phyloP scores from a whole-genome alignment of 2,888 invertebrate species.

The Polymixis lichenea region DNA sequence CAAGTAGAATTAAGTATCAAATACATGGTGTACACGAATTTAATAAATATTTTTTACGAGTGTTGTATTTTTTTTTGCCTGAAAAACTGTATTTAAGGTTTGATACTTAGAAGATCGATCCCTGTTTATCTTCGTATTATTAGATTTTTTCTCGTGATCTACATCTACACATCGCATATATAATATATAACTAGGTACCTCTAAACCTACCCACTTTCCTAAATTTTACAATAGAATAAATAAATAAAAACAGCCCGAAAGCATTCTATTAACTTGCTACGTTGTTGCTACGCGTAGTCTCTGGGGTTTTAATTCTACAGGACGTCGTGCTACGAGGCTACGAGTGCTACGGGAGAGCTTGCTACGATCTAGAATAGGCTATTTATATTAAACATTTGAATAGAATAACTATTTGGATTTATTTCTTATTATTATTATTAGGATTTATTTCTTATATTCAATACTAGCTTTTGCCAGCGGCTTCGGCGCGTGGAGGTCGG shows the following conservation, averaged over 20 bases:
- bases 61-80: slow-evolving; percentile 37
- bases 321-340: slow-evolving; percentile 35
- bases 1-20: slow-evolving; percentile 32
- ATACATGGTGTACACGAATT: slow-evolving; percentile 44
- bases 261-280: neutral
- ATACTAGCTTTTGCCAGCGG: no score
- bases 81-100: neutral
- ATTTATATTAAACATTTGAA: neutral
- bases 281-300: slow-evolving; percentile 29
- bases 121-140: neutral
- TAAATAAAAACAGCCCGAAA: neutral
- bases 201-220: neutral
- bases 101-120: neutral
- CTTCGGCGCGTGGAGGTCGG: no score
- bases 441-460: no score
- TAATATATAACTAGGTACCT: neutral
- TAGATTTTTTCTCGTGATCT: neutral
- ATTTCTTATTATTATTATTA: no score
- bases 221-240: neutral
- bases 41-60: slow-evolving; percentile 58
- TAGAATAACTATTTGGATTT: neutral
- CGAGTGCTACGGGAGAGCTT: slow-evolving; percentile 23
- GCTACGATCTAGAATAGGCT: slow-evolving; percentile 15
- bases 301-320: slow-evolving; percentile 15
- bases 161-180: neutral